phyloP scores from a whole-genome alignment of 2,797 vertebrate genomes.

The Carcharodon carcharias region DNA sequence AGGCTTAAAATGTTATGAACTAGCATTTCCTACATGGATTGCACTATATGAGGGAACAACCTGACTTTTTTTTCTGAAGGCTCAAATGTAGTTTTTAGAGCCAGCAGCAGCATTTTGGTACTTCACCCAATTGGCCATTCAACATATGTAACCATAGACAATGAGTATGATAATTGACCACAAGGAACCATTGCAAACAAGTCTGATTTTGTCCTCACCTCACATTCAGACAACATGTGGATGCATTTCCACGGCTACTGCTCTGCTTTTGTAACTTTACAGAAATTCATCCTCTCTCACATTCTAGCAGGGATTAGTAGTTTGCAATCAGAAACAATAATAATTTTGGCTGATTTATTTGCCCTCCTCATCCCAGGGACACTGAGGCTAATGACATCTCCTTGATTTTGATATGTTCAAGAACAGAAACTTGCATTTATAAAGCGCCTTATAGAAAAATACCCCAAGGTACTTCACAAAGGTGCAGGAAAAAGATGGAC shows the following conservation, averaged over 20 bases:
- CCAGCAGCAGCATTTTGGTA: background rate
- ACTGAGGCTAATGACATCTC: background rate
- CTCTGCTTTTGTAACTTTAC: background rate
- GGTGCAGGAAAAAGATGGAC: background rate
- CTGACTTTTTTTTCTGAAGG: background rate
- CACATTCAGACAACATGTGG: background rate
- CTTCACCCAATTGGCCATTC: background rate
- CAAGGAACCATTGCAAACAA: background rate
- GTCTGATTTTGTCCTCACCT: background rate
- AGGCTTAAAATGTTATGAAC: background rate
- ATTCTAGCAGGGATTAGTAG: background rate
- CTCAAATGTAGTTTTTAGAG: background rate
- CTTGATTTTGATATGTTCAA: background rate
- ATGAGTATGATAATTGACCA: background rate
- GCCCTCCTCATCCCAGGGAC: background rate
- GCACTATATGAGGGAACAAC: background rate
- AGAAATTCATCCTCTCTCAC: background rate
- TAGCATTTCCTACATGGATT: background rate
- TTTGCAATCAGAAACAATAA: background rate
- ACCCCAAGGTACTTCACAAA: background rate
- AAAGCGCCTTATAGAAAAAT: background rate
- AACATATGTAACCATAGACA: background rate
- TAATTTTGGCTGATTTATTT: background rate
- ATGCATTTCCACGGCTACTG: background rate
- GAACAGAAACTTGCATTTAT: background rate